Conservation (phyloP, 1,140 invertebrate species). For the Bombus fervidus region DNA sequence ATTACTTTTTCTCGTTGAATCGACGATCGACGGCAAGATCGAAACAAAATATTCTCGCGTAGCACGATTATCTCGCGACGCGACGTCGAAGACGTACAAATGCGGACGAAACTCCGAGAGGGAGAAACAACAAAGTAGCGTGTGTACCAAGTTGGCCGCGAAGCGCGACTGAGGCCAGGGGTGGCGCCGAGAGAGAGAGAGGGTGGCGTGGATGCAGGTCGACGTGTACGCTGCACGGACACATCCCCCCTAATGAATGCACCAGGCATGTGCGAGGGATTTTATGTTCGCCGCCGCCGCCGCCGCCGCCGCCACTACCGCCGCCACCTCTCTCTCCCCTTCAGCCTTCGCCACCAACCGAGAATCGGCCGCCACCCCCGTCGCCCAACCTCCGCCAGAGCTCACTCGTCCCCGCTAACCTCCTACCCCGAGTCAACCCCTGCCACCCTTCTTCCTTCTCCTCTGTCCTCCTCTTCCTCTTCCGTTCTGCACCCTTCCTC, state of each 20-base stretch:
- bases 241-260: conserved; percentile 82
- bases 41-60: background rate
- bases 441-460: conserved; percentile 46
- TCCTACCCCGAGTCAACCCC: conserved; percentile 3
- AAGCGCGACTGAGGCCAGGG: conserved; percentile 69
- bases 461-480: conserved; percentile 66
- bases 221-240: conserved; percentile 79
- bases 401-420: conserved; percentile 35
- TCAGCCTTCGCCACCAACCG: conserved; percentile 65
- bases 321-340: conserved; percentile 67
- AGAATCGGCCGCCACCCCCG: conserved; percentile 67
- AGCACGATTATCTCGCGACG: conserved; percentile 38
- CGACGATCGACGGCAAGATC: conserved; percentile 21
- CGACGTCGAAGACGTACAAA: conserved; percentile 33
- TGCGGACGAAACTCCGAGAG: conserved; percentile 29
- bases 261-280: conserved; percentile 82
- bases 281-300: conserved; percentile 81
- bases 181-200: conserved; percentile 62
- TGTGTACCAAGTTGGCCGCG: conserved; percentile 68
- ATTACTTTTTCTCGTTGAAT: background rate
- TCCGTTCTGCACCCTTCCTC: conserved; percentile 63
- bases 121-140: conserved; percentile 60
- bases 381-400: conserved; percentile 52
- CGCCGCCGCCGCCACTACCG: conserved; percentile 54
- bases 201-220: conserved; percentile 72